A percentile compares a stretch with the other conserved stretches of the same genome.
Conservation (phyloP, 2,888 invertebrate species). For the Nomada flava region DNA sequence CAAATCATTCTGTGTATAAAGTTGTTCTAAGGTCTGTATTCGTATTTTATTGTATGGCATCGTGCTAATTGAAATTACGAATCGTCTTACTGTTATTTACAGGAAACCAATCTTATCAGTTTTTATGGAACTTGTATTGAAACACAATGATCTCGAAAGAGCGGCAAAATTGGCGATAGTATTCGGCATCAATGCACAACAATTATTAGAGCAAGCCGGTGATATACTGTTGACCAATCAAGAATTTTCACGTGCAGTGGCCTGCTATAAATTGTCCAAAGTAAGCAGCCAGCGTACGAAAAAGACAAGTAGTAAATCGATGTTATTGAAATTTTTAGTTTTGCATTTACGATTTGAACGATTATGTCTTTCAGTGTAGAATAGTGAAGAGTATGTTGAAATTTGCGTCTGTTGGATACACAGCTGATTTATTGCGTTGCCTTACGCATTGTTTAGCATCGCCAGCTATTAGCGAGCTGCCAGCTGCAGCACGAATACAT, state of each 20-base stretch:
- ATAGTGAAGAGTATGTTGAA: slow-evolving; percentile 87
- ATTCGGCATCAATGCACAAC: slow-evolving; percentile 88
- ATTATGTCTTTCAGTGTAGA: slow-evolving; percentile 83
- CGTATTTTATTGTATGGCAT: slow-evolving; percentile 6
- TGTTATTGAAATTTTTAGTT: slow-evolving; percentile 10
- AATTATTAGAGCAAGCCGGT: slow-evolving; percentile 91
- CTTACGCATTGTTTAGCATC: slow-evolving; percentile 86
- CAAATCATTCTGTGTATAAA: slow-evolving; percentile 87
- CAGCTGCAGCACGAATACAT: slow-evolving; percentile 87
- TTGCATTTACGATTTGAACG: neutral
- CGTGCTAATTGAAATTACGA: neutral
- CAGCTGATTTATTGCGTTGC: slow-evolving; percentile 87
- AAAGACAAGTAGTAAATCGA: neutral
- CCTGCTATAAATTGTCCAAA: slow-evolving; percentile 92
- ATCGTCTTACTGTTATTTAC: slow-evolving; percentile 50
- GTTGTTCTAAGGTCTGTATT: slow-evolving; percentile 85
- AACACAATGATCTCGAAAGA: slow-evolving; percentile 85
- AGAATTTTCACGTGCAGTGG: slow-evolving; percentile 91
- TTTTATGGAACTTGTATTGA: slow-evolving; percentile 86
- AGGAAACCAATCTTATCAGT: slow-evolving; percentile 84
- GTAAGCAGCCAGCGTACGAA: slow-evolving; percentile 80
- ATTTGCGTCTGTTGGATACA: slow-evolving; percentile 87
- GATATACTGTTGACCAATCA: slow-evolving; percentile 91
- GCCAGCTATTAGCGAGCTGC: slow-evolving; percentile 85
- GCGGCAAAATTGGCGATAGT: slow-evolving; percentile 87